A percentile compares a stretch with the other conserved stretches of the same genome.
Conservation (phyloP, 2,113 vertebrate species). For the Catharus bicknelli region DNA sequence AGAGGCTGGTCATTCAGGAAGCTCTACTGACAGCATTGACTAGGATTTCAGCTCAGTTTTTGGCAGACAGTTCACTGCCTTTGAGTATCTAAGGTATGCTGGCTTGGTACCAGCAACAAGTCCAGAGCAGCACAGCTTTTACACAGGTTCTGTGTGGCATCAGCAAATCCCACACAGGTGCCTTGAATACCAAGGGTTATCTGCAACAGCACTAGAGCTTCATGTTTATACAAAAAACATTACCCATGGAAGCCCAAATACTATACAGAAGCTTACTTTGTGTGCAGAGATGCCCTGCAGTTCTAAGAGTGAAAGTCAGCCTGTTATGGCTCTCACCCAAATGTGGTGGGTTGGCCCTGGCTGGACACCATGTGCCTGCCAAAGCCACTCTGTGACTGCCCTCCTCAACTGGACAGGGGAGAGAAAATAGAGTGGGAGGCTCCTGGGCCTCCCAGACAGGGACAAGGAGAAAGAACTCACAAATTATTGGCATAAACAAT, state of each 20-base stretch:
- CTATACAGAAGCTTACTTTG: background rate
- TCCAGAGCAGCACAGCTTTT: background rate
- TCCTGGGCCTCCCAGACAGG: background rate
- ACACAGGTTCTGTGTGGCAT: background rate
- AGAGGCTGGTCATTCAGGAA: background rate
- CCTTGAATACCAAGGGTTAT: fast-evolving
- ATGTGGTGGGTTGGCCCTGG: background rate
- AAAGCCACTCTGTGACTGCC: background rate
- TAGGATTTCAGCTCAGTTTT: background rate
- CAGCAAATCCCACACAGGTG: background rate
- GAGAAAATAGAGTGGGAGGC: background rate
- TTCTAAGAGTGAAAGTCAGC: background rate
- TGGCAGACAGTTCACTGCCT: background rate
- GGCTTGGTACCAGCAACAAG: background rate
- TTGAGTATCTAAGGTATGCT: background rate
- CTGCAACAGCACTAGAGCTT: background rate
- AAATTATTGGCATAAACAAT: background rate
- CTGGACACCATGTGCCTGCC: background rate
- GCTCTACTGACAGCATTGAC: background rate
- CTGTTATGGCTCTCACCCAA: background rate
- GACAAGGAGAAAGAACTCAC: background rate
- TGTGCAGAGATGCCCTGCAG: background rate
- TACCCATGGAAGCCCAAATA: background rate
- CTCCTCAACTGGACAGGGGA: background rate
- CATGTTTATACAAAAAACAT: fast-evolving